phyloP scores from a whole-genome alignment of 2,888 invertebrate species.

The Cataglyphis rosenhaueri region DNA sequence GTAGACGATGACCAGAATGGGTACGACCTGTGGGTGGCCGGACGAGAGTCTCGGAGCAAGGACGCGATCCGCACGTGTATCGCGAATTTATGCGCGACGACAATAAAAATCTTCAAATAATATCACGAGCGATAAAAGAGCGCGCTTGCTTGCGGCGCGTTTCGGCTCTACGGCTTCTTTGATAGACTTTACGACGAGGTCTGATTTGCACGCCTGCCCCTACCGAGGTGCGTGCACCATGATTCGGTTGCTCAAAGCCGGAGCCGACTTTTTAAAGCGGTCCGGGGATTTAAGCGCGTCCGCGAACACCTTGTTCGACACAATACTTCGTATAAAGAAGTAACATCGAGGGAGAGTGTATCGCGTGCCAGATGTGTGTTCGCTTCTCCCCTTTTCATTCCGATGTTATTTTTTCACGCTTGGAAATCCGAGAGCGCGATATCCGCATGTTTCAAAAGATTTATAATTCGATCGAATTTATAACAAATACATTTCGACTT shows the following conservation, averaged over 20 bases:
- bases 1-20: slow-evolving; percentile 1
- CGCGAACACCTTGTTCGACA: slow-evolving; percentile 29
- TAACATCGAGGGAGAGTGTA: slow-evolving; percentile 25
- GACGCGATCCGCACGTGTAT: slow-evolving; percentile 44
- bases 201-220: slow-evolving; percentile 68
- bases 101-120: slow-evolving; percentile 81
- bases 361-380: slow-evolving; percentile 44
- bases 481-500: background rate
- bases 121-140: slow-evolving; percentile 78
- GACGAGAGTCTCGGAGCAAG: background rate
- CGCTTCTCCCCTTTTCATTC: background rate
- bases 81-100: slow-evolving; percentile 63
- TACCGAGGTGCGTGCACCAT: slow-evolving; percentile 54
- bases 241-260: slow-evolving; percentile 55
- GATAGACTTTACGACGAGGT: slow-evolving; percentile 80
- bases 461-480: background rate
- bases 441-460: slow-evolving; percentile 3
- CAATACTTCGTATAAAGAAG: slow-evolving; percentile 21
- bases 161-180: slow-evolving; percentile 70
- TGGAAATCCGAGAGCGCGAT: background rate
- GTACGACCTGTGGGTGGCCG: slow-evolving; percentile 69
- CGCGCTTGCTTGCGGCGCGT: slow-evolving; percentile 45
- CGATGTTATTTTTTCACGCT: background rate
- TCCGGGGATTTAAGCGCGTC: slow-evolving; percentile 27
- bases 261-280: slow-evolving; percentile 49